Evolutionary conservation across 2,888 invertebrate genomes (phyloP).

Genomic region (Ormyrus rosae): DNA sequence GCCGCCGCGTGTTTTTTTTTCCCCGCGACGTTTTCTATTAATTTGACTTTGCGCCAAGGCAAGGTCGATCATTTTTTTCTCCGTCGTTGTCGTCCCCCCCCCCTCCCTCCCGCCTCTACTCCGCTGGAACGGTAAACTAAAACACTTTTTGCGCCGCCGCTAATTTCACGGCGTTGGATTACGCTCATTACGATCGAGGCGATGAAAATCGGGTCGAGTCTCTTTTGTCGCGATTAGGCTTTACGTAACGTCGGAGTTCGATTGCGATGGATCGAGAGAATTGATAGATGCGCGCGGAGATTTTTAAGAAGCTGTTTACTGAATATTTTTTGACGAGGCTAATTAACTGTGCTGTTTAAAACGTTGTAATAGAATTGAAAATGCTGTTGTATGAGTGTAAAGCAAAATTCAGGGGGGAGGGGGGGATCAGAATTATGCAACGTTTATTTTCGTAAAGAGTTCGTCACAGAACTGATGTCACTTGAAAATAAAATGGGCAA

Average conservation of each 20-base stretch:
- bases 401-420: no score
- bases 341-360: no score
- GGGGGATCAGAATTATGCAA: no score
- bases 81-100: background rate
- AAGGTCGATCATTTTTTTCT: slow-evolving; percentile 25
- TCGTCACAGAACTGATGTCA: no score
- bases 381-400: no score
- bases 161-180: slow-evolving; percentile 40
- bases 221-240: slow-evolving; percentile 10
- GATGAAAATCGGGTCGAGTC: background rate
- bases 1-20: slow-evolving; percentile 23
- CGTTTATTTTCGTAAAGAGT: no score
- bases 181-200: slow-evolving; percentile 19
- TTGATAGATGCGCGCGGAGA: no score
- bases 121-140: slow-evolving; percentile 25
- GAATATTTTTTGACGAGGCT: no score
- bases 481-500: no score
- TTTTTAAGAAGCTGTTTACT: no score
- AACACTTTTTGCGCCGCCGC: slow-evolving; percentile 35
- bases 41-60: slow-evolving; percentile 60
- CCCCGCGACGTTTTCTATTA: slow-evolving; percentile 67
- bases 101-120: background rate
- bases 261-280: no score
- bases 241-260: background rate
- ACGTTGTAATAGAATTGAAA: no score